These are phyloP conservation scores for Octodonta nipae DNA, from an alignment of 2,888 invertebrate species.

Conservation along the genomic window DNA sequence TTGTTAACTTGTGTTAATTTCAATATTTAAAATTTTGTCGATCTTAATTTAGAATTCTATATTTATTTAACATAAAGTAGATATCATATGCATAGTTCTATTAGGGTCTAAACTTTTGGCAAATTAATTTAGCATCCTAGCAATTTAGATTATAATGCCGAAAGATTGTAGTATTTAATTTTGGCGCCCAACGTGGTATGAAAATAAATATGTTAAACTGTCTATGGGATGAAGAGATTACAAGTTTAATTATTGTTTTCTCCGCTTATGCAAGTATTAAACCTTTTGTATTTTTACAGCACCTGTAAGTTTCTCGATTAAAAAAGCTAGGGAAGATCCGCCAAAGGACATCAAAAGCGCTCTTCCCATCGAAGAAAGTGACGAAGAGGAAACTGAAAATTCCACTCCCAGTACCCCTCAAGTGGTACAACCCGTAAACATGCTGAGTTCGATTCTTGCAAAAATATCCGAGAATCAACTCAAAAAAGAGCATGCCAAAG, in stretches of 20 bases:
- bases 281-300: conserved; percentile 33
- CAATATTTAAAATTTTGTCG: neutral
- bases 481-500: conserved; percentile 1
- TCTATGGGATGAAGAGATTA: no score
- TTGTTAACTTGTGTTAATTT: neutral
- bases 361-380: conserved; percentile 61
- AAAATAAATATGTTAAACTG: no score
- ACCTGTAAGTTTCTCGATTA: conserved; percentile 74
- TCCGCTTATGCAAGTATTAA: neutral
- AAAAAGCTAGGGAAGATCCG: conserved; percentile 54
- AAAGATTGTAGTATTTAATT: no score
- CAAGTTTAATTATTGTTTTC: no score
- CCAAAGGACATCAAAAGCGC: conserved; percentile 49
- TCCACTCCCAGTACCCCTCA: neutral
- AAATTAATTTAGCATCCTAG: no score
- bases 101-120: no score
- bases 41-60: no score
- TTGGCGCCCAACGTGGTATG: no score
- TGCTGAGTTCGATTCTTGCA: neutral
- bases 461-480: conserved; percentile 5
- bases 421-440: neutral
- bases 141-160: no score
- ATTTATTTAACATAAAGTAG: no score
- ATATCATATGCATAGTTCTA: no score
- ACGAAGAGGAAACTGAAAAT: conserved; percentile 39